phyloP scores from a whole-genome alignment of 2,113 vertebrate species.

The Nestor notabilis region DNA sequence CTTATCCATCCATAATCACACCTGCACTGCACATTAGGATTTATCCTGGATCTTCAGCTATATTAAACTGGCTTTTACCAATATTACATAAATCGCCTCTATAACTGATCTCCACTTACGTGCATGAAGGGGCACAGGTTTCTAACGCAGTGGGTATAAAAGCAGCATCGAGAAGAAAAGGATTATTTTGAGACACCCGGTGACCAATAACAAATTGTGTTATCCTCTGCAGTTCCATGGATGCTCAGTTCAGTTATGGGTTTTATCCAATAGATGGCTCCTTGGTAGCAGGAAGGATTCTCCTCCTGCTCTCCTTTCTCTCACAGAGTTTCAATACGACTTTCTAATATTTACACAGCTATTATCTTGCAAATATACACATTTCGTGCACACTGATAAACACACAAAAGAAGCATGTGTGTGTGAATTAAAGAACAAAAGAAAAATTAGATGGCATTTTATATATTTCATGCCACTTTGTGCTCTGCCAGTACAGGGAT shows the following conservation, averaged over 20 bases:
- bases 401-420: neutral
- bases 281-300: constrained; percentile 54
- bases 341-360: constrained; percentile 55
- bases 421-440: neutral
- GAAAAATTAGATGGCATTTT: constrained; percentile 35
- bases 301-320: neutral
- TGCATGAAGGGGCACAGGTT: neutral
- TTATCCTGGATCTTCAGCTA: constrained; percentile 13
- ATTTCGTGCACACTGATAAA: constrained; percentile 43
- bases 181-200: neutral
- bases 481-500: neutral
- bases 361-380: constrained; percentile 53
- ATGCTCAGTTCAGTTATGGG: constrained; percentile 27
- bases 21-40: neutral
- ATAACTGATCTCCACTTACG: neutral
- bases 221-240: neutral
- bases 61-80: constrained; percentile 9
- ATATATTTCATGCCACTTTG: neutral
- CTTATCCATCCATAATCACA: constrained; percentile 20
- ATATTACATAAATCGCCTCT: neutral
- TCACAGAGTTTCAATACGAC: neutral
- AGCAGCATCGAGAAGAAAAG: neutral
- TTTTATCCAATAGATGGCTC: constrained; percentile 71
- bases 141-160: neutral
- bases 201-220: constrained; percentile 7